Conservation (phyloP, 2,797 vertebrate species). For the Myotis planiceps region DNA sequence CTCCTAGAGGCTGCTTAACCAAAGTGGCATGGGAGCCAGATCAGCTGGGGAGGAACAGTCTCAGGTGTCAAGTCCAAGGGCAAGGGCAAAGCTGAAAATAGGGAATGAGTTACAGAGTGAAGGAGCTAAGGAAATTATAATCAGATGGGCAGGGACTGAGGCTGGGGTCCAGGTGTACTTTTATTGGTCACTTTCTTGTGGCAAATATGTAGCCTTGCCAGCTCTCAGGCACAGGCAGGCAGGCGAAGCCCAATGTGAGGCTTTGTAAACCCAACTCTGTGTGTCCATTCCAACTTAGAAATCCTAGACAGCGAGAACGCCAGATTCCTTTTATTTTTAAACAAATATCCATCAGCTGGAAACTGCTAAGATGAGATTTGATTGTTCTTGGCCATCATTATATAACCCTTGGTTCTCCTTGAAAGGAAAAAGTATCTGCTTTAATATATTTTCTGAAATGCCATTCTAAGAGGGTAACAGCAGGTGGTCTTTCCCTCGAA, state of each 20-base stretch:
- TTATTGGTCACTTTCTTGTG: neutral
- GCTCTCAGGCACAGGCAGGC: neutral
- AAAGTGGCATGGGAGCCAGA: no score
- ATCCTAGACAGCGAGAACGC: neutral
- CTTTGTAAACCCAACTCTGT: neutral
- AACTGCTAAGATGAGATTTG: neutral
- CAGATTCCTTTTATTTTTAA: neutral
- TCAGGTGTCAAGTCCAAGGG: neutral
- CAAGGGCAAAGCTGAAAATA: neutral
- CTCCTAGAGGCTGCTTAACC: neutral
- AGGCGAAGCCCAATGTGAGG: neutral
- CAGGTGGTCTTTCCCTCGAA: neutral
- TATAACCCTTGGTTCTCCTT: neutral
- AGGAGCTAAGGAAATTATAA: neutral
- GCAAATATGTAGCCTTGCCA: neutral
- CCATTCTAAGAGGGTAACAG: neutral
- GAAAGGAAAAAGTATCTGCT: neutral
- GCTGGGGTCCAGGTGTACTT: neutral
- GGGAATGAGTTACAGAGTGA: neutral
- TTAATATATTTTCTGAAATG: slow-evolving; percentile 1
- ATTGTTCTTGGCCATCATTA: neutral
- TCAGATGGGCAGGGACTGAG: neutral
- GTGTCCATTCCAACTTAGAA: neutral
- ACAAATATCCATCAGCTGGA: neutral
- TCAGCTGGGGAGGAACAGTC: neutral